Evolutionary conservation across 92 coral and sea anemone genomes (phyloP), one percentile per base, ranked within the genome.

Genomic region (Umimayanthus chanpuru): DNA sequence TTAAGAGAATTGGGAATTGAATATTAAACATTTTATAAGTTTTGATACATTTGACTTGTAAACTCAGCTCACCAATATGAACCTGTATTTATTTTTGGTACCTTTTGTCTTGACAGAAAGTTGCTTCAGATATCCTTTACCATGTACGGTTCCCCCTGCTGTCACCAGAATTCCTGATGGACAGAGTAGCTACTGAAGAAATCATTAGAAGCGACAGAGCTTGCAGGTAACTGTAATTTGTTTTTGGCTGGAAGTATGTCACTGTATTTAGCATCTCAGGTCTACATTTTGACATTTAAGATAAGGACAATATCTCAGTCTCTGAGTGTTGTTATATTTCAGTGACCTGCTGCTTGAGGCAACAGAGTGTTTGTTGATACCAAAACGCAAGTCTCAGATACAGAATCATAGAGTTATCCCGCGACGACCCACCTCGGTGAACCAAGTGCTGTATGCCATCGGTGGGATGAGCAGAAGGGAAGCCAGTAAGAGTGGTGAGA

Each of bases 391-490:
- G 85, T 93, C 94, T 41, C 98, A 93, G 94, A 58, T 92, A 20
- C 92, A 93, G 40, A 91, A 77, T 61, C 92, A 89, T 38, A 67
- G 96, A 36, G 88, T 93, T 21, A 89, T 82, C 6, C 98, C 97
- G 26, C 91, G 99, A n/a, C 87, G 97, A 64, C 98, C 99, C 0
- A 91, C 98, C 5, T 85, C 99, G 49, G 95, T 93, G 44, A 93
- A 97, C 77, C 96, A 97, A n/a, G 98, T 95, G n/a, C 67, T 97
- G 93, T 97, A 97, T 90, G 96, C 99, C 10, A 96, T 97, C 30
- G 99, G 99, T 5, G 99, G 99, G 64, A 97, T 97, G 99, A 97
- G 99, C 81, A 92, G 99, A 75, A 79, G 99, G 50, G 99, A 97
- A 73, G 99, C 99, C 39, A 97, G 99, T 76, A 95, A 95, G 87